Percentiles rank a stretch among this genome's conserved stretches.
Evolutionary conservation across 2,797 vertebrate species (phyloP).

Genomic region (Thaleichthys pacificus): DNA sequence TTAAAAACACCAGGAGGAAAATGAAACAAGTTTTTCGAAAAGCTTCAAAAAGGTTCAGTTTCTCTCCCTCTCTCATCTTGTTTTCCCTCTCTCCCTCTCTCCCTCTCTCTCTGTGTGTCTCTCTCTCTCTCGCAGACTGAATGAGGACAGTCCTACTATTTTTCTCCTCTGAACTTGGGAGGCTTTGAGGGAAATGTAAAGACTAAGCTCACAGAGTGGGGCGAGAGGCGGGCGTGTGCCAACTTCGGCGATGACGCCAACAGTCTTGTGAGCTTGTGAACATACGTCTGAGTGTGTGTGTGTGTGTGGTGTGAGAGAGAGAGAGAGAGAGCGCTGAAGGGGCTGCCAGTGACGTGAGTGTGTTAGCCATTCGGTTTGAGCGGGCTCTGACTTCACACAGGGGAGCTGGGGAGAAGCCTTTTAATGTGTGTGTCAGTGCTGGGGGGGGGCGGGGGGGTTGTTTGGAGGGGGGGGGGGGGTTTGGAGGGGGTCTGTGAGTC

Average conservation of each 20-base stretch:
- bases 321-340: conserved; percentile 20
- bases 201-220: conserved; percentile 33
- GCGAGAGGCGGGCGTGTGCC: background rate
- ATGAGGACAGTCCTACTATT: conserved; percentile 65
- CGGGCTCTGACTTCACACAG: conserved; percentile 43
- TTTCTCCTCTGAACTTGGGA: conserved; percentile 28
- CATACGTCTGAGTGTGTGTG: conserved; percentile 21
- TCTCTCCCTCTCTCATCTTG: background rate
- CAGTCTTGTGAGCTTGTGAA: conserved; percentile 38
- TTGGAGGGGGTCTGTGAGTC: too few relatives aligned
- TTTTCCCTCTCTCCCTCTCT: conserved; percentile 5
- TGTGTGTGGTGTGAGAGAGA: too few relatives aligned
- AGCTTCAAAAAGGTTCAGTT: background rate
- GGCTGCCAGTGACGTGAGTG: conserved; percentile 50
- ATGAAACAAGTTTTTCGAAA: background rate
- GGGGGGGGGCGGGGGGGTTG: background rate
- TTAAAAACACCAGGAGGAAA: background rate
- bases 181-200: conserved; percentile 40
- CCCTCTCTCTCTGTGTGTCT: too few relatives aligned
- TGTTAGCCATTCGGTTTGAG: conserved; percentile 73
- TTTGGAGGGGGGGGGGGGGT: too few relatives aligned
- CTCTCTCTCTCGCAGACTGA: too few relatives aligned
- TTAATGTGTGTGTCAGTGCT: conserved; percentile 23
- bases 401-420: conserved; percentile 32
- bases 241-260: conserved; percentile 62